These are phyloP conservation scores for Garra rufa DNA, from an alignment of 2,113 vertebrate species.

Conservation along the genomic window DNA sequence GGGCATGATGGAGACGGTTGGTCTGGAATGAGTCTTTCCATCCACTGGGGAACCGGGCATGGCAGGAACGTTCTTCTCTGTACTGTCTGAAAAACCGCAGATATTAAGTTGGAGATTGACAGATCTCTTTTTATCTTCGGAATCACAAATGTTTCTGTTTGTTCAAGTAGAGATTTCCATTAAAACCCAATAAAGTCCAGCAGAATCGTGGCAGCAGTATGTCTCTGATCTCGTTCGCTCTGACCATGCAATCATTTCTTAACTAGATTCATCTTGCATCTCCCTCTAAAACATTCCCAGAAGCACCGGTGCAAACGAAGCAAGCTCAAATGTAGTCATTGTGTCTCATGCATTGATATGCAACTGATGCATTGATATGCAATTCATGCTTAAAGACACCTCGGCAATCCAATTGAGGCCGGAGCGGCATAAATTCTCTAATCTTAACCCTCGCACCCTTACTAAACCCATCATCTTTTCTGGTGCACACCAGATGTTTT, in stretches of 20 bases:
- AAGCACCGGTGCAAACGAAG: neutral
- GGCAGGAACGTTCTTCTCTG: slow-evolving; percentile 93
- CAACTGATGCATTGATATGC: slow-evolving; percentile 15
- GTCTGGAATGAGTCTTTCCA: slow-evolving; percentile 96
- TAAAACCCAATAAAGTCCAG: slow-evolving; percentile 1
- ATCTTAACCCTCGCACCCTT: slow-evolving; percentile 52
- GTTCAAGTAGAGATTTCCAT: neutral
- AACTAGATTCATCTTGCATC: neutral
- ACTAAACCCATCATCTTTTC: slow-evolving; percentile 53
- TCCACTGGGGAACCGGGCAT: slow-evolving; percentile 99
- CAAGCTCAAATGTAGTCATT: neutral
- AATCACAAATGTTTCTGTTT: neutral
- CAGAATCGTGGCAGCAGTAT: neutral
- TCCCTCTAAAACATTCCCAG: neutral
- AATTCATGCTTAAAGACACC: neutral
- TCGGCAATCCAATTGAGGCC: slow-evolving; percentile 22
- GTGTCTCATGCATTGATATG: slow-evolving; percentile 8
- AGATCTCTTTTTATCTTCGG: neutral
- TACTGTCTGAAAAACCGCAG: slow-evolving; percentile 79
- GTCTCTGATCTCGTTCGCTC: slow-evolving; percentile 15
- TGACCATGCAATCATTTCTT: neutral
- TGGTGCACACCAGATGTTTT: slow-evolving; percentile 61
- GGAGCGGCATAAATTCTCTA: neutral
- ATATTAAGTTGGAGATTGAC: slow-evolving; percentile 5
- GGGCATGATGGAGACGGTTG: slow-evolving; percentile 91